Conservation (phyloP, 2,888 invertebrate species). For the Cyclophora albipunctata region DNA sequence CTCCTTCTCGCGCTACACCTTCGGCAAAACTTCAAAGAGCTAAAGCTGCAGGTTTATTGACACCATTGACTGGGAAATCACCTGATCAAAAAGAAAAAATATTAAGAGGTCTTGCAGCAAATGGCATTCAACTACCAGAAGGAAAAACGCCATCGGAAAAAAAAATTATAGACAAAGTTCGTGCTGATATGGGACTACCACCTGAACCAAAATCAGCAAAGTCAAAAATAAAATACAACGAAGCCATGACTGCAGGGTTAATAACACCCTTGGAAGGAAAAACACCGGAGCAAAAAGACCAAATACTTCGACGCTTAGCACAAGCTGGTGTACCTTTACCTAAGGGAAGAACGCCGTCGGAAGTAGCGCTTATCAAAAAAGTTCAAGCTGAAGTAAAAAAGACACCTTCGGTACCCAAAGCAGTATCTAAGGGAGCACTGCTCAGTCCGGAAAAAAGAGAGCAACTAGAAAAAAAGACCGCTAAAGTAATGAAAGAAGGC, state of each 20-base stretch:
- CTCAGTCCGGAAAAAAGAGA: no score
- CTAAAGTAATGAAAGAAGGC: conserved; percentile 26
- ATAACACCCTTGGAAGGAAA: conserved; percentile 30
- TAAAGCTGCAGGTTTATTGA: conserved; percentile 27
- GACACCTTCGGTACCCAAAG: not conserved
- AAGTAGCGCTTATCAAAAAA: conserved; percentile 24
- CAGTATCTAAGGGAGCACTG: conserved; percentile 13
- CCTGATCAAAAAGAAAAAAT: conserved; percentile 28
- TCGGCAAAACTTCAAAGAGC: conserved; percentile 24
- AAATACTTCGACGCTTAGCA: conserved; percentile 20
- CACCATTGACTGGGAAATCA: conserved; percentile 27
- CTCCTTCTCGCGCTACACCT: conserved; percentile 1
- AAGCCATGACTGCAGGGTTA: conserved; percentile 20
- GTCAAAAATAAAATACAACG: conserved; percentile 12
- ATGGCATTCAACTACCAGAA: conserved; percentile 27
- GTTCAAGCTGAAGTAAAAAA: conserved; percentile 3
- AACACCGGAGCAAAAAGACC: conserved; percentile 24
- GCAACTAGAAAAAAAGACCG: conserved; percentile 22
- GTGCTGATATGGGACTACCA: not conserved
- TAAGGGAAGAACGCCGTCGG: conserved; percentile 27
- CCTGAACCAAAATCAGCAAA: conserved; percentile 1
- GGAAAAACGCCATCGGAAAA: conserved; percentile 29
- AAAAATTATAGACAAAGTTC: conserved; percentile 10
- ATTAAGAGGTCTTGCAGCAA: conserved; percentile 18
- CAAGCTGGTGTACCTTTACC: conserved; percentile 26